Evolutionary conservation across 2,113 vertebrate species (phyloP).

Genomic region (Accipiter virgatus): DNA sequence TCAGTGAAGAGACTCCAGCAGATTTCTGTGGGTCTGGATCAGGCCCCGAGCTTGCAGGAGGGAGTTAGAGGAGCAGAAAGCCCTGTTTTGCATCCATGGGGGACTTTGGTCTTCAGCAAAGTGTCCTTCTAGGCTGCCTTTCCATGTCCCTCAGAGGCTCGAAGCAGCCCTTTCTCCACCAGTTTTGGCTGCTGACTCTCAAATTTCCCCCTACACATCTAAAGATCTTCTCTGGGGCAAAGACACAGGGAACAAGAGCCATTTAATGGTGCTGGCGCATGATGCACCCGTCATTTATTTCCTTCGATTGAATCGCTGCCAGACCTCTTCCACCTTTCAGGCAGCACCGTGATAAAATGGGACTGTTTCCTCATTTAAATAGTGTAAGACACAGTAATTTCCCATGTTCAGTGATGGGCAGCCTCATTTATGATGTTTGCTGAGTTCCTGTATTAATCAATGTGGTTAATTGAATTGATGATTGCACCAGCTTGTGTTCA

Average conservation of each 20-base stretch:
- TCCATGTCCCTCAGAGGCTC: not conserved
- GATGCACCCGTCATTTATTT: not conserved
- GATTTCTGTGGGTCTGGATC: not conserved
- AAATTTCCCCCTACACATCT: not conserved
- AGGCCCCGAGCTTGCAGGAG: not conserved
- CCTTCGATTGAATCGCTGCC: not conserved
- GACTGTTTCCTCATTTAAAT: not conserved
- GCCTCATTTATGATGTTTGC: not conserved
- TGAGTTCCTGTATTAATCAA: not conserved
- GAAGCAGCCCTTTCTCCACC: not conserved
- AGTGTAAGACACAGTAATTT: not conserved
- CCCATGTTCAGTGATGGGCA: not conserved
- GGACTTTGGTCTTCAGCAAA: not conserved
- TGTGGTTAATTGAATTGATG: not conserved
- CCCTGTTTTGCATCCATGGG: not conserved
- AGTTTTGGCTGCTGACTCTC: not conserved
- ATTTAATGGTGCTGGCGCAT: not conserved
- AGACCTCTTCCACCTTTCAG: not conserved
- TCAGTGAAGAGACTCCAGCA: not conserved
- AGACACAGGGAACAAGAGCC: not conserved
- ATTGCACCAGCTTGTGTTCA: not conserved
- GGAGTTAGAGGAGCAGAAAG: not conserved
- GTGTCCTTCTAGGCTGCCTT: not conserved
- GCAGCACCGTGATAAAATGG: not conserved
- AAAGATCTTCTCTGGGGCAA: not conserved